phyloP scores from a whole-genome alignment of 2,888 invertebrate species.

The Habroteleia sp. region DNA sequence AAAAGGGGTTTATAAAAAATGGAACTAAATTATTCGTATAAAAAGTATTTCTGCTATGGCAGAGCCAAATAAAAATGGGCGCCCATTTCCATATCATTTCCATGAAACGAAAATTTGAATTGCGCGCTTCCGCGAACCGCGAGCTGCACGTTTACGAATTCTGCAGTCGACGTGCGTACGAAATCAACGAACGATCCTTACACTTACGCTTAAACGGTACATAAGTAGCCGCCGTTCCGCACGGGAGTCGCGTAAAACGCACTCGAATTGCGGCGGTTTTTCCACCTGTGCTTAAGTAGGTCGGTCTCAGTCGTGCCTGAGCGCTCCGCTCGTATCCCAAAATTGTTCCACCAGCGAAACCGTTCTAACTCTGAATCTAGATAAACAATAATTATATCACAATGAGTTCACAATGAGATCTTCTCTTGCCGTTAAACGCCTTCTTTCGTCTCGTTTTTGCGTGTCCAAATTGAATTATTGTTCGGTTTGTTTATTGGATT shows the following conservation, averaged over 20 bases:
- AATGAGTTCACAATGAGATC: not conserved
- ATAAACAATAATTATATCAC: slow-evolving; percentile 6
- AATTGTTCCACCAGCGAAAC: slow-evolving; percentile 24
- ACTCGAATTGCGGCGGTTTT: slow-evolving; percentile 50
- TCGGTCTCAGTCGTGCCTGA: slow-evolving; percentile 41
- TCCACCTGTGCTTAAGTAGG: slow-evolving; percentile 67
- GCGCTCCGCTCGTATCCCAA: slow-evolving; percentile 20
- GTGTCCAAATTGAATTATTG: no score
- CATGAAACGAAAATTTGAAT: slow-evolving; percentile 34
- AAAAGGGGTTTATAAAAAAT: no score
- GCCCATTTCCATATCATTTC: slow-evolving; percentile 29
- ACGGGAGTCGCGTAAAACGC: slow-evolving; percentile 23
- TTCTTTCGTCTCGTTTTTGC: no score
- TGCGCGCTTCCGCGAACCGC: slow-evolving; percentile 31
- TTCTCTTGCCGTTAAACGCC: no score
- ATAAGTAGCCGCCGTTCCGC: slow-evolving; percentile 38
- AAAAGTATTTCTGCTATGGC: no score
- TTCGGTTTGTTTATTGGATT: no score
- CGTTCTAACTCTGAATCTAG: slow-evolving; percentile 6
- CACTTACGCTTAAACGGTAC: slow-evolving; percentile 54
- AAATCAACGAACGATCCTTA: slow-evolving; percentile 37
- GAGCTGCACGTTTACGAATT: slow-evolving; percentile 47
- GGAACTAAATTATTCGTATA: no score
- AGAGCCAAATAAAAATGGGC: no score
- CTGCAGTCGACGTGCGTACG: slow-evolving; percentile 20